Evolutionary conservation across 1,140 invertebrate genomes (phyloP).

Genomic region (Magallana ariakensis): DNA sequence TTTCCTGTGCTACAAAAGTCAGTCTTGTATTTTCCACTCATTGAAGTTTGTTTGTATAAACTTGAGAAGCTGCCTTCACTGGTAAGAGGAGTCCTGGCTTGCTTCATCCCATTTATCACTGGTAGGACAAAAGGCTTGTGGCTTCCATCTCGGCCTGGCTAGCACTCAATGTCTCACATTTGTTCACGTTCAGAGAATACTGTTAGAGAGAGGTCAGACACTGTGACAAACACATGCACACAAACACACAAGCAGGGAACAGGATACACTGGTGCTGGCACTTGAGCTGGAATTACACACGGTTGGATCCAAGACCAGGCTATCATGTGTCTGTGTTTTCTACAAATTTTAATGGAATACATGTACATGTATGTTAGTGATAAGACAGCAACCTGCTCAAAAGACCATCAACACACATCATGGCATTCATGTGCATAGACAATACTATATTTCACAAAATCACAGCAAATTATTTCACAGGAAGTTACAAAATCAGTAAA

Average conservation of each 20-base stretch:
- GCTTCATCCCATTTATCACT: not conserved
- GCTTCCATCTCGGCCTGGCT: not conserved
- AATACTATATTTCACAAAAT: too few relatives aligned
- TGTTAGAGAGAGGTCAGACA: not conserved
- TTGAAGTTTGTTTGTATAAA: not conserved
- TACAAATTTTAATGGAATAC: not conserved
- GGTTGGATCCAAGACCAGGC: not conserved
- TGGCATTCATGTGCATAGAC: too few relatives aligned
- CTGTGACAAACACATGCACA: not conserved
- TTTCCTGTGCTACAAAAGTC: not conserved
- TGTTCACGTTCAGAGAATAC: not conserved
- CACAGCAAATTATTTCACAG: too few relatives aligned
- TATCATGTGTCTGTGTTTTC: slow-evolving; percentile 20
- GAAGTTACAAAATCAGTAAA: too few relatives aligned
- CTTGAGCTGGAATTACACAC: slow-evolving; percentile 22
- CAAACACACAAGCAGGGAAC: not conserved
- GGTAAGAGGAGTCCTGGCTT: not conserved
- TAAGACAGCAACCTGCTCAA: not conserved
- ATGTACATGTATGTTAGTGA: not conserved
- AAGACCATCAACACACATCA: too few relatives aligned
- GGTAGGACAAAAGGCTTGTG: not conserved
- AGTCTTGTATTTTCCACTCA: not conserved
- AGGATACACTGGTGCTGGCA: slow-evolving; percentile 3
- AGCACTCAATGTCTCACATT: not conserved
- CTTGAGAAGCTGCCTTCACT: slow-evolving; percentile 15